phyloP scores from a whole-genome alignment of 2,113 vertebrate genomes.

The Peromyscus polionotus region DNA sequence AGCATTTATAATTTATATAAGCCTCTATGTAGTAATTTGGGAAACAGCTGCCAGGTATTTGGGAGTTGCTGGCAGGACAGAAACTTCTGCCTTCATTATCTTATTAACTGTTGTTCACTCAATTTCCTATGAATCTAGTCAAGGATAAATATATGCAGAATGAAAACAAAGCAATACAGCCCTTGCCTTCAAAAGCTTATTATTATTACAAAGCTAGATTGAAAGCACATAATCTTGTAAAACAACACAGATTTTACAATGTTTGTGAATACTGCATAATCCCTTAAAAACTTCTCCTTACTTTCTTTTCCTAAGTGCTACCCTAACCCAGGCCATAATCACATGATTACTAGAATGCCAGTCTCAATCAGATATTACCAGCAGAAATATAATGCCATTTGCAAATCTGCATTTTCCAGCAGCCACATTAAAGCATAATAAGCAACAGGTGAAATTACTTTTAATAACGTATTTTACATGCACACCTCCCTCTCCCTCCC shows the following conservation, averaged over 20 bases:
- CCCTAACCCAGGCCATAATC: background rate
- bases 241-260: background rate
- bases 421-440: background rate
- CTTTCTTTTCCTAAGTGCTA: background rate
- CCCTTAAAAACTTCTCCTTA: background rate
- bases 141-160: conserved; percentile 12
- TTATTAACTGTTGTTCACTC: background rate
- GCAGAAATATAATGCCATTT: background rate
- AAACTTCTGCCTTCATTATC: background rate
- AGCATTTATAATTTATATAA: too few species aligned
- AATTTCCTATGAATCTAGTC: background rate
- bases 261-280: background rate
- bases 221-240: background rate
- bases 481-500: too few species aligned
- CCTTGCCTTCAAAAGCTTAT: background rate
- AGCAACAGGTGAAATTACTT: background rate
- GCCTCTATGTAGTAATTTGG: too few species aligned
- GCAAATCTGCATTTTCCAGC: background rate
- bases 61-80: too few species aligned
- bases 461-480: background rate
- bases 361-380: background rate
- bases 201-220: background rate
- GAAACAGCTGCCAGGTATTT: too few species aligned
- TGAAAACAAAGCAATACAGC: background rate
- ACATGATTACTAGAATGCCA: background rate